Conservation (phyloP, 2,888 invertebrate genomes). For the Ennomos fuscantarius region DNA sequence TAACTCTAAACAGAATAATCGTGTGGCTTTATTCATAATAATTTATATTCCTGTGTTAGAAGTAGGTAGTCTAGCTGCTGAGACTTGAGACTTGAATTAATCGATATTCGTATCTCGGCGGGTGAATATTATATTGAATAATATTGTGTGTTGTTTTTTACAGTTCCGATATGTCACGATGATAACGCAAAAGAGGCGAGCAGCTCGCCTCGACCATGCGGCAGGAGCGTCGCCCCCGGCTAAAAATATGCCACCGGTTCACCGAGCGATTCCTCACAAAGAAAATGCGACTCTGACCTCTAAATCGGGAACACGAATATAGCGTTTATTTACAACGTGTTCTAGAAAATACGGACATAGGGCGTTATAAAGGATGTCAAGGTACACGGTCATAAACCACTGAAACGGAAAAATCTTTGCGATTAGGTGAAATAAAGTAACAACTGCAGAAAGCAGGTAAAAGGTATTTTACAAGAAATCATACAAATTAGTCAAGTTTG, state of each 20-base stretch:
- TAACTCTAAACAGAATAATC: background rate
- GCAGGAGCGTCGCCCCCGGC: constrained; percentile 76
- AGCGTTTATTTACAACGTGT: constrained; percentile 47
- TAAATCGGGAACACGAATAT: constrained; percentile 55
- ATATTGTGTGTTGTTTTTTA: constrained; percentile 29
- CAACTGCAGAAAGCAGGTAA: no score
- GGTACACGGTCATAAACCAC: constrained; percentile 48
- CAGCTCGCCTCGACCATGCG: constrained; percentile 34
- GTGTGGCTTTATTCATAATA: no score
- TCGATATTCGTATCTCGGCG: constrained; percentile 17
- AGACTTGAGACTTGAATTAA: background rate
- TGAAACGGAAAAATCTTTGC: constrained; percentile 38
- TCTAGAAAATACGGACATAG: constrained; percentile 33
- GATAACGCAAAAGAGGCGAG: constrained; percentile 48
- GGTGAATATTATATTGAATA: constrained; percentile 14
- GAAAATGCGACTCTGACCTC: constrained; percentile 73
- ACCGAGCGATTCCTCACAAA: constrained; percentile 77
- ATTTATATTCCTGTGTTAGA: no score
- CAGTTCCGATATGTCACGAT: constrained; percentile 47
- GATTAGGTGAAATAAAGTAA: constrained; percentile 8
- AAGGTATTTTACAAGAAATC: no score
- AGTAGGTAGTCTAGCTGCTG: background rate
- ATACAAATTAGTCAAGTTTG: no score
- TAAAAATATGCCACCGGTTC: constrained; percentile 79
- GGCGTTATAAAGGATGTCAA: constrained; percentile 42